Percentiles rank a stretch among this genome's conserved stretches.
Evolutionary conservation across 2,888 invertebrate species (phyloP).

Genomic region (Incurvaria masculella): DNA sequence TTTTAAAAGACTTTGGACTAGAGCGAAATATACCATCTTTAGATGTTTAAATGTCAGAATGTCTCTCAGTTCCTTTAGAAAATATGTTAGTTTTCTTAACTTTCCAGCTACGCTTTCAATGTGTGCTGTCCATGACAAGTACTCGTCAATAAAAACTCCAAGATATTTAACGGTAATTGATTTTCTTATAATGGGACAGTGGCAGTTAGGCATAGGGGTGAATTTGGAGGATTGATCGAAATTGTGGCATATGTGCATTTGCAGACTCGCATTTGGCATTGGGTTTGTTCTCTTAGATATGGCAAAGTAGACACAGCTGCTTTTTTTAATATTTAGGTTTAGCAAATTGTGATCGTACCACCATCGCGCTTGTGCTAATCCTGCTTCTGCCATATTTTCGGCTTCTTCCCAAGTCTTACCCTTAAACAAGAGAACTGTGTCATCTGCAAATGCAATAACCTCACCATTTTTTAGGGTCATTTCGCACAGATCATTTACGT

Average conservation of each 20-base stretch:
- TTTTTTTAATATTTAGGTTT: background rate
- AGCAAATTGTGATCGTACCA: background rate
- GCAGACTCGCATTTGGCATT: too few species aligned
- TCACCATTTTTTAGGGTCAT: background rate
- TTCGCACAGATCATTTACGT: background rate
- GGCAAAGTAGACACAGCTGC: background rate
- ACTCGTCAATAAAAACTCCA: background rate
- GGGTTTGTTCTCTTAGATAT: background rate
- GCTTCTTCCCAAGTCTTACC: background rate
- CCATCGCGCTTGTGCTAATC: background rate
- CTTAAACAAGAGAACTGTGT: background rate
- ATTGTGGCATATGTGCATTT: too few species aligned
- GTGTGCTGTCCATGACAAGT: background rate
- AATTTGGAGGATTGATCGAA: too few species aligned
- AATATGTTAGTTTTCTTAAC: background rate
- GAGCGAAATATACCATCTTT: background rate
- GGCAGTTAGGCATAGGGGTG: too few species aligned
- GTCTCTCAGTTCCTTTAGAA: background rate
- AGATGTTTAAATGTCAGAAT: background rate
- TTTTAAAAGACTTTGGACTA: background rate
- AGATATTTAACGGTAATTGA: background rate
- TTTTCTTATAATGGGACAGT: too few species aligned
- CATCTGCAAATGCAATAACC: background rate
- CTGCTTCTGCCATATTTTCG: background rate
- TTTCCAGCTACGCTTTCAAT: background rate